Conservation (phyloP, 2,888 invertebrate genomes). For the Heliconius hortense region DNA sequence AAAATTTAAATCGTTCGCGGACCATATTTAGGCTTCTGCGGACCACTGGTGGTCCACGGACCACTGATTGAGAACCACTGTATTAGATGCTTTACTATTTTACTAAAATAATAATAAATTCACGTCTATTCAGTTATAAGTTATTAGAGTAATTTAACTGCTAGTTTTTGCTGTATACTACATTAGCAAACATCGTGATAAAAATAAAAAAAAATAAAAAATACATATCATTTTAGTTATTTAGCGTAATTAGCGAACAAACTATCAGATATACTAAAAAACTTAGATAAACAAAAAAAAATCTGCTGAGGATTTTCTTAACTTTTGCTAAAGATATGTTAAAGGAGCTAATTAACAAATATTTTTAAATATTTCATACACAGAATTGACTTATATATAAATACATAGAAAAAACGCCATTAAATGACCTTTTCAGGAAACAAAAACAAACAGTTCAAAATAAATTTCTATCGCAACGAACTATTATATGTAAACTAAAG, state of each 20-base stretch:
- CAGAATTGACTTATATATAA: not conserved
- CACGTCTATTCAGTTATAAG: not conserved
- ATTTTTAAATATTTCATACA: not conserved
- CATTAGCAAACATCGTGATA: not conserved
- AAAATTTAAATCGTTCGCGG: too few species aligned
- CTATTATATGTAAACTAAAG: slow-evolving; percentile 24
- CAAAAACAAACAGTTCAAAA: slow-evolving; percentile 15
- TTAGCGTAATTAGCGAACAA: not conserved
- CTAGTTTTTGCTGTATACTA: not conserved
- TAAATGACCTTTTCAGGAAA: not conserved
- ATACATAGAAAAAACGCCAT: not conserved
- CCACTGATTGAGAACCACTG: too few species aligned
- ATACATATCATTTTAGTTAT: not conserved
- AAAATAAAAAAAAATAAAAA: not conserved
- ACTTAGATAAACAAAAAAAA: too few species aligned
- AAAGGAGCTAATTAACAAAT: not conserved
- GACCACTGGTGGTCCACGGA: too few species aligned
- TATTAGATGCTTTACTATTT: too few species aligned
- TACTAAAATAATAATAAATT: too few species aligned
- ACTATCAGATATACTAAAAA: not conserved
- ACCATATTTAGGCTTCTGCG: too few species aligned
- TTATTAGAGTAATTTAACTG: not conserved
- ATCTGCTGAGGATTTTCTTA: not conserved
- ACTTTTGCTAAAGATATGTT: not conserved
- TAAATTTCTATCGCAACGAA: slow-evolving; percentile 17